Evolutionary conservation across 2,113 vertebrate genomes (phyloP).

Genomic region (Pseudorectes ferrugineus): DNA sequence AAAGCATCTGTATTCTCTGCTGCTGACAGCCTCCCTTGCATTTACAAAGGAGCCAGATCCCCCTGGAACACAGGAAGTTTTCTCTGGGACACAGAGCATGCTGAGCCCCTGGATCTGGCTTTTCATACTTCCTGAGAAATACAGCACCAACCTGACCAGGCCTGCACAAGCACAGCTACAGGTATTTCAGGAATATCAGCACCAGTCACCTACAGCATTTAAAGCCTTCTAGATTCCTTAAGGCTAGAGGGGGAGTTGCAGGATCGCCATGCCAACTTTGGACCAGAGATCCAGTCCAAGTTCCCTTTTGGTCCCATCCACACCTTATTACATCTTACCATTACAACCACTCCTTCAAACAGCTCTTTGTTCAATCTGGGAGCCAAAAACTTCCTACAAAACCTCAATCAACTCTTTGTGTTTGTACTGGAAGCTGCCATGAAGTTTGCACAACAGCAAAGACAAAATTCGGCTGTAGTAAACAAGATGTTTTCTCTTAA

Average conservation of each 20-base stretch:
- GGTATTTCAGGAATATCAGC: neutral
- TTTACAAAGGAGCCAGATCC: neutral
- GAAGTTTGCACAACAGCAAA: neutral
- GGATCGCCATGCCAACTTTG: neutral
- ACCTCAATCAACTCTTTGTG: neutral
- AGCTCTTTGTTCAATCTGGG: neutral
- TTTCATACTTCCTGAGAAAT: neutral
- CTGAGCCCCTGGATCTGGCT: neutral
- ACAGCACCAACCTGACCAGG: neutral
- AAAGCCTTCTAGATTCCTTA: neutral
- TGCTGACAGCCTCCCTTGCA: accelerated
- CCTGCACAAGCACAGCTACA: neutral
- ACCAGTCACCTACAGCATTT: too few relatives aligned
- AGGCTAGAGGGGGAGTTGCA: neutral
- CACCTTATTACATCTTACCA: neutral
- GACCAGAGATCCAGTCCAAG: neutral
- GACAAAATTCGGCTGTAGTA: neutral
- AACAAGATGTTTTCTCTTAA: neutral
- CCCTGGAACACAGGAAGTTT: neutral
- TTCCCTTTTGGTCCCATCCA: neutral
- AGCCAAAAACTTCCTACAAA: neutral
- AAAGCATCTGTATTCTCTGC: neutral
- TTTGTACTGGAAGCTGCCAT: neutral
- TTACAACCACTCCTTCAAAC: neutral
- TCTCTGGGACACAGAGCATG: neutral